Conservation (phyloP, 2,797 vertebrate species). For the Pelobates cultripes region DNA sequence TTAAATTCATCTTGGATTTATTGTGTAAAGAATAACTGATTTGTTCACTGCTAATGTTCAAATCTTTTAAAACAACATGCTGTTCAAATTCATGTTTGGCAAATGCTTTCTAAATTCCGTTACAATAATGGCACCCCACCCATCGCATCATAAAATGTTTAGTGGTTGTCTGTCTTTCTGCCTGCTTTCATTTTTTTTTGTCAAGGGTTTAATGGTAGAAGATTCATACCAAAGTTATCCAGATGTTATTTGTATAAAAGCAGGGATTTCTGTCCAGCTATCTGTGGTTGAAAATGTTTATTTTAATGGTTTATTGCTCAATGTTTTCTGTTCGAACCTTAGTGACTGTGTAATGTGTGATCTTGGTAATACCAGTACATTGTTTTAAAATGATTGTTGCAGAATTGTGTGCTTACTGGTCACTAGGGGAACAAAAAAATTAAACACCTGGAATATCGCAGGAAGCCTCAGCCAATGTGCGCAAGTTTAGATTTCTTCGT, state of each 20-base stretch:
- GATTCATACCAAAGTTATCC: constrained; percentile 85
- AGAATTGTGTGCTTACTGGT: constrained; percentile 64
- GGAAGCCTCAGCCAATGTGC: constrained; percentile 54
- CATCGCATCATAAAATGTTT: constrained; percentile 82
- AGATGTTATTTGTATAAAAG: constrained; percentile 86
- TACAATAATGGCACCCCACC: constrained; percentile 83
- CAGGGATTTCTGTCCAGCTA: constrained; percentile 78
- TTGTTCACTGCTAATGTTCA: constrained; percentile 78
- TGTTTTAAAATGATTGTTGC: constrained; percentile 69
- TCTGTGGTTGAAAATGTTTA: constrained; percentile 83
- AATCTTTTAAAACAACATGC: constrained; percentile 80
- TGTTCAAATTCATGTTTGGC: constrained; percentile 87
- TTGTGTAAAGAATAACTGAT: constrained; percentile 79
- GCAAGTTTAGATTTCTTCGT: constrained; percentile 47
- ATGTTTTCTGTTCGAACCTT: constrained; percentile 72
- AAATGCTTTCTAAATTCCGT: constrained; percentile 74
- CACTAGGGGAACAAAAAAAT: constrained; percentile 65
- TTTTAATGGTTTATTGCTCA: constrained; percentile 82
- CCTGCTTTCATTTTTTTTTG: constrained; percentile 79
- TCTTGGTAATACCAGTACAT: constrained; percentile 70
- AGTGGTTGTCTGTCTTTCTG: constrained; percentile 81
- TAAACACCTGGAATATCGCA: constrained; percentile 71
- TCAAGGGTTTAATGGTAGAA: constrained; percentile 83
- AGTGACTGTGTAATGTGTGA: constrained; percentile 71
- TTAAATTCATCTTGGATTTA: constrained; percentile 82